Evolutionary conservation across 1,140 invertebrate genomes (phyloP).

Genomic region (Aphaenogaster ashmeadi): DNA sequence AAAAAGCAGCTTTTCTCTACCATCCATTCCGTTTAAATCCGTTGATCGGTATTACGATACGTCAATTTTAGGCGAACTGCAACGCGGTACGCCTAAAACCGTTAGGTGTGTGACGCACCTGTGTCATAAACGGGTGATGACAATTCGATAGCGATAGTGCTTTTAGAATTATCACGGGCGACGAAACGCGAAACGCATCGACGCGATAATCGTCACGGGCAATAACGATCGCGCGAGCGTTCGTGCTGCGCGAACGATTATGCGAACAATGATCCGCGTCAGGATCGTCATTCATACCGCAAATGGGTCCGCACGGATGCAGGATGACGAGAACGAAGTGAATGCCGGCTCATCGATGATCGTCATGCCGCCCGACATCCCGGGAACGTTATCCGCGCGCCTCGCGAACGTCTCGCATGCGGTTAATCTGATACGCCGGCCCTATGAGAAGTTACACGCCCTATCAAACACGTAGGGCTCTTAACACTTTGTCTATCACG

Average conservation of each 20-base stretch:
- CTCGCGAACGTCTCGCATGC: slow-evolving; percentile 25
- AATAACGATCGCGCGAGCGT: slow-evolving; percentile 16
- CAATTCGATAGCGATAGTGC: not conserved
- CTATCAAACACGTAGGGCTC: not conserved
- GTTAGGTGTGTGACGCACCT: not conserved
- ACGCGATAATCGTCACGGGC: slow-evolving; percentile 18
- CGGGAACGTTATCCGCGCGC: slow-evolving; percentile 46
- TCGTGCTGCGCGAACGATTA: slow-evolving; percentile 48
- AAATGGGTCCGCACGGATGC: slow-evolving; percentile 14
- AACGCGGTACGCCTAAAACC: not conserved
- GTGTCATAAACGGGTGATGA: slow-evolving; percentile 11
- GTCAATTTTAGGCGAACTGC: slow-evolving; percentile 11
- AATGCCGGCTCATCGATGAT: slow-evolving; percentile 41
- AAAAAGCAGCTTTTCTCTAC: slow-evolving; percentile 28
- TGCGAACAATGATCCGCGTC: slow-evolving; percentile 47
- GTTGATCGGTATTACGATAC: slow-evolving; percentile 13
- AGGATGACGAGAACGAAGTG: slow-evolving; percentile 56
- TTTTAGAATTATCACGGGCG: slow-evolving; percentile 30
- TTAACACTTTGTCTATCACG: not conserved
- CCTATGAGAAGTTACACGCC: not conserved
- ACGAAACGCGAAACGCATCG: slow-evolving; percentile 10
- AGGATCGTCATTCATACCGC: slow-evolving; percentile 26
- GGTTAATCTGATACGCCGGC: slow-evolving; percentile 5
- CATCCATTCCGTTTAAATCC: slow-evolving; percentile 14
- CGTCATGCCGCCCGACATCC: slow-evolving; percentile 29